Evolutionary conservation across 2,113 vertebrate genomes (phyloP).

Genomic region (Romanogobio albipinnatus): DNA sequence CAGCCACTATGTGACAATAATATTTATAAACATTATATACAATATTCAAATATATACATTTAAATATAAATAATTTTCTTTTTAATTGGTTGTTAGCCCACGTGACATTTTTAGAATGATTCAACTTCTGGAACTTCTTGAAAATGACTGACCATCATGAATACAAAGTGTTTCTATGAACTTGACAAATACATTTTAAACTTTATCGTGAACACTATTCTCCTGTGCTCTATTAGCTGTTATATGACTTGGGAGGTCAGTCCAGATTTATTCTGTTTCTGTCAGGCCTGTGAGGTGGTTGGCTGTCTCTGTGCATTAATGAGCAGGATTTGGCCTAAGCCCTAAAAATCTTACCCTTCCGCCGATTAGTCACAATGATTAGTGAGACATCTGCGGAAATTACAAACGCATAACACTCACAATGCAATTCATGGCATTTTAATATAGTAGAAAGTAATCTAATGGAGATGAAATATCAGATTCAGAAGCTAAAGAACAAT

Average conservation of each 20-base stretch:
- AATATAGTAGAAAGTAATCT: not conserved
- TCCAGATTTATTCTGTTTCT: not conserved
- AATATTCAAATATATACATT: too few relatives aligned
- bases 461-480: not conserved
- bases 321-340: constrained; percentile 36
- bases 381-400: not conserved
- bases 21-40: too few relatives aligned
- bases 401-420: not conserved
- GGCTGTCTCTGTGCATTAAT: constrained; percentile 29
- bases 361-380: not conserved
- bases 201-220: not conserved
- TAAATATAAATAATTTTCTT: too few relatives aligned
- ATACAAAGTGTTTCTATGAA: not conserved
- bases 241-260: not conserved
- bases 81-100: too few relatives aligned
- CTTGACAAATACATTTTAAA: not conserved
- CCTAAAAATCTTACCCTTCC: constrained; percentile 23
- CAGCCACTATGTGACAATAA: too few relatives aligned
- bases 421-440: not conserved
- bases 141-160: not conserved
- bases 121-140: too few relatives aligned
- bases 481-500: not conserved
- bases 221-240: not conserved
- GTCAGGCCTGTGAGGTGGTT: not conserved
- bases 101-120: too few relatives aligned